phyloP scores from a whole-genome alignment of 2,113 vertebrate species.

The Psittacus erithacus region DNA sequence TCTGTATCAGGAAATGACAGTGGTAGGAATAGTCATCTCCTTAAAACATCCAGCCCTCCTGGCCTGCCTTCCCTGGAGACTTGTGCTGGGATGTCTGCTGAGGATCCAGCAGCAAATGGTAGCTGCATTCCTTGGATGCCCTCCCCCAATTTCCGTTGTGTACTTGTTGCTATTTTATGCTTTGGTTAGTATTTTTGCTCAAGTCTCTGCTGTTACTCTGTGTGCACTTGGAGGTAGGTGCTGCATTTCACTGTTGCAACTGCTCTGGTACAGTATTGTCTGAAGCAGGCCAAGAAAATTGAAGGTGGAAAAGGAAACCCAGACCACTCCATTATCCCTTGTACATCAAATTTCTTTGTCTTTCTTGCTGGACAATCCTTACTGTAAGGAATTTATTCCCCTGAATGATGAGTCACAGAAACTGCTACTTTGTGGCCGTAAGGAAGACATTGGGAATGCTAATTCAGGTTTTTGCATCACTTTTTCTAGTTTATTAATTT shows the following conservation, averaged over 20 bases:
- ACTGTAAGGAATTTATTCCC: not conserved
- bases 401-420: not conserved
- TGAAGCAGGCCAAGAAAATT: not conserved
- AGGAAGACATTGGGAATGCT: not conserved
- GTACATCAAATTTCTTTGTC: not conserved
- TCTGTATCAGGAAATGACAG: rapidly evolving
- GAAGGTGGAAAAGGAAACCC: not conserved
- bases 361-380: not conserved
- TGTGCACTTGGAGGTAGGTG: rapidly evolving
- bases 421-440: rapidly evolving
- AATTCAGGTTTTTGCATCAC: not conserved
- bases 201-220: rapidly evolving
- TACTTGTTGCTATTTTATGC: not conserved
- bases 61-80: not conserved
- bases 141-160: rapidly evolving
- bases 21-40: rapidly evolving
- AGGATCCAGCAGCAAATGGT: rapidly evolving
- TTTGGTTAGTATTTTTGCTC: not conserved
- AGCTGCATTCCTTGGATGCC: not conserved
- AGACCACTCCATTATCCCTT: rapidly evolving
- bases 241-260: rapidly evolving
- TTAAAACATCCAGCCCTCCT: rapidly evolving
- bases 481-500: not conserved
- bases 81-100: not conserved
- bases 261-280: not conserved